These are phyloP conservation scores for Pseudonaja textilis DNA, from an alignment of 2,113 vertebrate genomes.

Conservation along the genomic window DNA sequence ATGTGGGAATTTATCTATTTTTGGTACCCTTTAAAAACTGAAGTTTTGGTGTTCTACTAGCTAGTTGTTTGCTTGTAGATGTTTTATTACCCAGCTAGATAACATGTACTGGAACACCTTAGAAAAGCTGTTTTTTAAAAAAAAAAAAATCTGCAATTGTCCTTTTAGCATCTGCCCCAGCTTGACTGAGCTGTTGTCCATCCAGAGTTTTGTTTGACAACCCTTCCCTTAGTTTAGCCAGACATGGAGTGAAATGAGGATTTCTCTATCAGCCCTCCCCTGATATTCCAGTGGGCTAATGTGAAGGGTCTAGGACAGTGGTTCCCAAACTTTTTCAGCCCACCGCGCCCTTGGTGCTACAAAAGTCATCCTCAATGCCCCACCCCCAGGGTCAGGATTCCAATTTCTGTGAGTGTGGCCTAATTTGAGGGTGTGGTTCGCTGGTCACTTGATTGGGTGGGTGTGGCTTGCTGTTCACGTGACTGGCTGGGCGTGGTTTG, in stretches of 20 bases:
- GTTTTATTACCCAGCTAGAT: neutral
- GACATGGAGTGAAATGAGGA: neutral
- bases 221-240: neutral
- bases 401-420: too few relatives aligned
- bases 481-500: too few relatives aligned
- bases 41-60: neutral
- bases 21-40: neutral
- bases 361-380: too few relatives aligned
- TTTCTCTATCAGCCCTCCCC: neutral
- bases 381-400: too few relatives aligned
- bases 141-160: neutral
- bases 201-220: neutral
- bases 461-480: too few relatives aligned
- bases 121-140: neutral
- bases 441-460: too few relatives aligned
- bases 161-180: neutral
- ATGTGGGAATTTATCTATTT: neutral
- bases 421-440: too few relatives aligned
- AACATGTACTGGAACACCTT: neutral
- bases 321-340: too few relatives aligned
- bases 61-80: neutral
- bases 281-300: neutral
- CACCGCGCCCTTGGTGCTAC: too few relatives aligned
- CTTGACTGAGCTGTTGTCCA: neutral
- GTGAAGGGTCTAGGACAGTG: neutral